Evolutionary conservation across 2,888 invertebrate genomes (phyloP).

Genomic region (Macaria liturata): DNA sequence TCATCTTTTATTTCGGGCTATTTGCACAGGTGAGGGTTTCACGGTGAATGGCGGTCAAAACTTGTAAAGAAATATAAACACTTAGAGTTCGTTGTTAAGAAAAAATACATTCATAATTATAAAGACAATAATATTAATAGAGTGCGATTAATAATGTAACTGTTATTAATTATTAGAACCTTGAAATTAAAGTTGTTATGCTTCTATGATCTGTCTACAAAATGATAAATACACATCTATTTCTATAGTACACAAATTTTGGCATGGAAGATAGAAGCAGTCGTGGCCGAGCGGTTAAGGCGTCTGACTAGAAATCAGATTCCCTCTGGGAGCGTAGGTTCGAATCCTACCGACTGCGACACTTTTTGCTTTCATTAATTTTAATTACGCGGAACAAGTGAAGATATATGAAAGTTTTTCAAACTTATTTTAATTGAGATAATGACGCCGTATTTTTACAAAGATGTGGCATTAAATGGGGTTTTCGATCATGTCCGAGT

Average conservation of each 20-base stretch:
- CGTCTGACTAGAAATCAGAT: slow-evolving; percentile 94
- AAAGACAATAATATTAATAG: too few species aligned
- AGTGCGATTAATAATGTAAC: too few species aligned
- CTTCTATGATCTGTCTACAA: too few species aligned
- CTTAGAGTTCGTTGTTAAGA: too few species aligned
- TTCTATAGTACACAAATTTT: slow-evolving; percentile 2
- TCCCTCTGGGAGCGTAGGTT: slow-evolving; percentile 96
- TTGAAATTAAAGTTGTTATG: too few species aligned
- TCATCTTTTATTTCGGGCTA: slow-evolving; percentile 4
- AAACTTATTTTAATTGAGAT: slow-evolving; percentile 18
- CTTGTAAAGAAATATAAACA: too few species aligned
- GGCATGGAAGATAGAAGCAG: slow-evolving; percentile 69
- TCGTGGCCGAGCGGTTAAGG: slow-evolving; percentile 94
- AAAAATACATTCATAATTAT: too few species aligned
- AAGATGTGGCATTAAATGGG: slow-evolving; percentile 11
- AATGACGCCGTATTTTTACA: slow-evolving; percentile 17
- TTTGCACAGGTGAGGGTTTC: not conserved
- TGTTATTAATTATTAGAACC: too few species aligned
- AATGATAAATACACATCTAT: too few species aligned
- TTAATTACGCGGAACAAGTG: slow-evolving; percentile 10
- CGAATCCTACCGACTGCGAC: slow-evolving; percentile 94
- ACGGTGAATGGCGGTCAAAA: too few species aligned
- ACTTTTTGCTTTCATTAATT: slow-evolving; percentile 33
- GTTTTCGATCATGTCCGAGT: slow-evolving; percentile 32
- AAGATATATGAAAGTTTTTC: slow-evolving; percentile 3